Base-by-base conservation (phyloP, 1,140 invertebrate species). In the Tribolium castaneum region DNA sequence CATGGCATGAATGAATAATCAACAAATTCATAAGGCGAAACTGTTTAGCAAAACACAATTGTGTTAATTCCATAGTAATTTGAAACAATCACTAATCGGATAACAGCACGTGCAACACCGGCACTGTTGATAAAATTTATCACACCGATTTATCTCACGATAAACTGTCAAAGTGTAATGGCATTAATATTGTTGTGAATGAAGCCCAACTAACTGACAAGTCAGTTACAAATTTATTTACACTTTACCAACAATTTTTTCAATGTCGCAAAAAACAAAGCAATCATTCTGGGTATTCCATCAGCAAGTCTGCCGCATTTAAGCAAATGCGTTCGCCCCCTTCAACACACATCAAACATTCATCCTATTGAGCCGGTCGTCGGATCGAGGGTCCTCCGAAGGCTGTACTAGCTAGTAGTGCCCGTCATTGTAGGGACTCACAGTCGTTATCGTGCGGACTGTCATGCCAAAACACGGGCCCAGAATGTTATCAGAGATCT, bases 401-500 rank as follows among this genome's bases (percentile, higher is more conserved):
- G 71, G 14, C 73, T 76, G 52, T 71, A 56, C 30, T 49, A 77
- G 66, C 62, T 62, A 35, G 35, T 51, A 74, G 70, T 78, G 74
- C 70, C 74, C 76, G 77, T 83, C 83, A 83, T 84, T 85, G 83
- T 84, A 82, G 82, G 81, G 84, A 50, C 73, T 49, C 80, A 76
- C 78, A 81, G 81, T 82, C 83, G 85, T 86, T 86, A 86, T 86
- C 86, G 82, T 82, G 80, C 81, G 84, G 81, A 86, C 86, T 86
- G 86, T 86, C 86, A 86, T 86, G 86, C 86, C 86, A 86, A 86
- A 86, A 86, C 86, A 86, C 85, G 85, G 85, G 83, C 84, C 85
- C 82, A 86, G 84, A 86, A 86, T 86, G 86, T 86, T 86, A 86
- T 86, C 86, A 80, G 49, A 77, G 84, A 86, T 86, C 86, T 86